phyloP scores from a whole-genome alignment of 2,888 invertebrate species.

The Caenorhabditis sp. region DNA sequence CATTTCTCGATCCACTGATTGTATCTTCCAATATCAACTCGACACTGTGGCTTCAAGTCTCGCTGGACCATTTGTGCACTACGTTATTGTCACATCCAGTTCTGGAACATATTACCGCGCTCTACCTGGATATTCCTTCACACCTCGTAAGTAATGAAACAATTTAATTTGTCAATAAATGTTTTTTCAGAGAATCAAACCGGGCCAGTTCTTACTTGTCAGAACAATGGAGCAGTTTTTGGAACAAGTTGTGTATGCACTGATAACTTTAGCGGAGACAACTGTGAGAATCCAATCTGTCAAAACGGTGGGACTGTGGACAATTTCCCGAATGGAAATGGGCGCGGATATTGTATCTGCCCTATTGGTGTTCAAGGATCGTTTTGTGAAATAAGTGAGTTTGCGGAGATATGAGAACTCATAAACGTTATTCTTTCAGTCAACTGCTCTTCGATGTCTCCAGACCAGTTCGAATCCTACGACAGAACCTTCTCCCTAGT shows the following conservation, averaged over 20 bases:
- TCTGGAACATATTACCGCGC: conserved; percentile 15
- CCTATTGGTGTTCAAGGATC: conserved; percentile 42
- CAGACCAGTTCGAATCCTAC: conserved; percentile 31
- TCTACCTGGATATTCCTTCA: conserved; percentile 33
- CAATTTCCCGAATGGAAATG: conserved; percentile 43
- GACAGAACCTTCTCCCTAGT: conserved; percentile 43
- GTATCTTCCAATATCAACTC: conserved; percentile 30
- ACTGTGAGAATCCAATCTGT: conserved; percentile 45
- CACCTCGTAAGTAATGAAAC: conserved; percentile 14
- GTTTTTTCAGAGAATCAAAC: conserved; percentile 12
- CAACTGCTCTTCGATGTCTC: conserved; percentile 23
- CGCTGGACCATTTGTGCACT: conserved; percentile 31
- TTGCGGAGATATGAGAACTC: neutral
- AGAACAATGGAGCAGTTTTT: conserved; percentile 34
- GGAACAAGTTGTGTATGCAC: conserved; percentile 29
- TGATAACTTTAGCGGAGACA: conserved; percentile 21
- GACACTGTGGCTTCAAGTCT: conserved; percentile 9
- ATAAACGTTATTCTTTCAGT: too few relatives aligned
- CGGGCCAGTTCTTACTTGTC: conserved; percentile 22
- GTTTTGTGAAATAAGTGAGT: conserved; percentile 43
- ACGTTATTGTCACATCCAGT: conserved; percentile 12
- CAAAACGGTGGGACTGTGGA: conserved; percentile 44
- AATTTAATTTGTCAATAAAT: too few relatives aligned
- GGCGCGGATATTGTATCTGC: conserved; percentile 43
- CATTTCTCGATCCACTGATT: conserved; percentile 2